phyloP scores from a whole-genome alignment of 2,888 invertebrate genomes.

The Dermolepida albohirtum region DNA sequence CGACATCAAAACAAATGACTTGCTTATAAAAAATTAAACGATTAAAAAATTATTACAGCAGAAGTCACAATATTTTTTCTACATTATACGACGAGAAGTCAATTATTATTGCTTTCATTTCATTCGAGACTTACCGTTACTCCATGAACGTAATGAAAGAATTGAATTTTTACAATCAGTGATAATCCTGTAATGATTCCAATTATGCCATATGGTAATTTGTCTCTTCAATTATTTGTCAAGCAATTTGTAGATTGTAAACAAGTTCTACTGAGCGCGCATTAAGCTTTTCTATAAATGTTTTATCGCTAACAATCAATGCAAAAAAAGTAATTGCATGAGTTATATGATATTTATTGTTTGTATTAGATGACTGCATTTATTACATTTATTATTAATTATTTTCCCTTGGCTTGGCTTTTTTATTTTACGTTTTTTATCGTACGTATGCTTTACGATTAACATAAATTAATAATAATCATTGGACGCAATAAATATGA shows the following conservation, averaged over 20 bases:
- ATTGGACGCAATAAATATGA: no score
- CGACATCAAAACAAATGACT: no score
- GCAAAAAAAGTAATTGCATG: not conserved
- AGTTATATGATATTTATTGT: no score
- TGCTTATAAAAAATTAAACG: no score
- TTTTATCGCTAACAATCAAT: not conserved
- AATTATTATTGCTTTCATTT: not conserved
- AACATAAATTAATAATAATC: no score
- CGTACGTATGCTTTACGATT: no score
- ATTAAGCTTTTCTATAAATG: not conserved
- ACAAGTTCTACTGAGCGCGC: not conserved
- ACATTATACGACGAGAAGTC: not conserved
- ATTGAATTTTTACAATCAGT: not conserved
- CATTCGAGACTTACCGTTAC: not conserved
- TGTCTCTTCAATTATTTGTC: slow-evolving; percentile 1
- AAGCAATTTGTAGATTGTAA: not conserved
- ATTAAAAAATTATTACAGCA: no score
- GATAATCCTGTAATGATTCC: slow-evolving; percentile 6
- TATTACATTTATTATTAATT: no score
- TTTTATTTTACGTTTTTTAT: no score
- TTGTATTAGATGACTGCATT: no score
- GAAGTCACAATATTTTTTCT: no score
- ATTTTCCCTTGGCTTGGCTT: no score
- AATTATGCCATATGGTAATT: slow-evolving; percentile 2
- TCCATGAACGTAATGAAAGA: not conserved